These are phyloP conservation scores for Lepidocyrtinus sp. DNA, from an alignment of 2,888 invertebrate species.

Conservation along the genomic window DNA sequence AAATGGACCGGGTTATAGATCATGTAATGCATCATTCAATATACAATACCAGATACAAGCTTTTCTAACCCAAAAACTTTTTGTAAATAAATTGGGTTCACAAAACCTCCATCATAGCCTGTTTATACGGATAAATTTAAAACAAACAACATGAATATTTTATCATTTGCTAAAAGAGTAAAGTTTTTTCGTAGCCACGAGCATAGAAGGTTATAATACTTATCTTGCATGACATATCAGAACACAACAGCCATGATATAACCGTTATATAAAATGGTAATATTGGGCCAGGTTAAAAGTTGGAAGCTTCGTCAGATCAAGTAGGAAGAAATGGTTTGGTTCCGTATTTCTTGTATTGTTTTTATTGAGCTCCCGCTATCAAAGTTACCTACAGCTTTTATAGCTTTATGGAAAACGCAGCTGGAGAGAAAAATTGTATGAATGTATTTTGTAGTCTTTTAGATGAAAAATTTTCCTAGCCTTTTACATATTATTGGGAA, in stretches of 20 bases:
- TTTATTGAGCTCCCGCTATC: slow-evolving; percentile 8
- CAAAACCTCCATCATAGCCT: not conserved
- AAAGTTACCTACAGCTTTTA: slow-evolving; percentile 1
- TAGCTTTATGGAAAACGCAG: slow-evolving; percentile 3
- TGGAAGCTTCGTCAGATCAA: slow-evolving; percentile 4
- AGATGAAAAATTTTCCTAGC: slow-evolving; percentile 12
- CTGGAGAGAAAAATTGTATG: not conserved
- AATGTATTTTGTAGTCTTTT: not conserved
- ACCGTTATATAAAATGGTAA: too few relatives aligned
- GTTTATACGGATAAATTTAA: slow-evolving; percentile 9
- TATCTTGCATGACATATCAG: too few relatives aligned
- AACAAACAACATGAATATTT: slow-evolving; percentile 44
- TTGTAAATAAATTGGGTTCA: slow-evolving; percentile 15
- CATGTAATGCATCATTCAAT: not conserved
- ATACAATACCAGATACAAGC: not conserved
- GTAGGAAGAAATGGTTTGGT: not conserved
- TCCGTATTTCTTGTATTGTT: not conserved
- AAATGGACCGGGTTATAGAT: too few relatives aligned
- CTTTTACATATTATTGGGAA: slow-evolving; percentile 48
- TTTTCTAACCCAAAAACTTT: not conserved
- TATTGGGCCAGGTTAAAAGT: not conserved
- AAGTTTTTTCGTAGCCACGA: too few relatives aligned
- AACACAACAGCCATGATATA: too few relatives aligned
- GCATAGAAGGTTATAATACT: too few relatives aligned
- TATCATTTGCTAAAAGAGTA: slow-evolving; percentile 34